These are phyloP conservation scores for Reticulitermes speratus DNA, from an alignment of 1,140 invertebrate genomes.

Conservation along the genomic window DNA sequence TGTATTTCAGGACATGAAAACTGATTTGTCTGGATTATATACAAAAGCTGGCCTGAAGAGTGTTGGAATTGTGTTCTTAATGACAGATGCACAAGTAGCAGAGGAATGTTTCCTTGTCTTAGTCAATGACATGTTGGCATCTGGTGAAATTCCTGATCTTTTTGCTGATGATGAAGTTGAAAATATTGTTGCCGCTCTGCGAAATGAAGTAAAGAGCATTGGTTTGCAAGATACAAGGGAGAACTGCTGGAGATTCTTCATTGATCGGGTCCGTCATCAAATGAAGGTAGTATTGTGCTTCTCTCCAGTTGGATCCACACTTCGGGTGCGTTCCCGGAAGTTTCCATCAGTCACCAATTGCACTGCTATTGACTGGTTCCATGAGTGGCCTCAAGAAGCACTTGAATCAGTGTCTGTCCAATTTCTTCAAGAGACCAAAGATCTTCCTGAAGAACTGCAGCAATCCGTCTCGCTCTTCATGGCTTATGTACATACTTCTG, in stretches of 20 bases:
- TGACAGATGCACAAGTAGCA: conserved; percentile 91
- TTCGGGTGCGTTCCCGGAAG: conserved; percentile 81
- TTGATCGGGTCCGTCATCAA: conserved; percentile 77
- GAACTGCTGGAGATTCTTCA: conserved; percentile 95
- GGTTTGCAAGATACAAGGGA: conserved; percentile 85
- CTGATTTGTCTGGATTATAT: conserved; percentile 80
- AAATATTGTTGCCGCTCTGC: conserved; percentile 76
- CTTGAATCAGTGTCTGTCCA: conserved; percentile 82
- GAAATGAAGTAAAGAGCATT: conserved; percentile 81
- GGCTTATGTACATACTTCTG: conserved; percentile 85
- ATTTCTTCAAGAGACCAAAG: conserved; percentile 75
- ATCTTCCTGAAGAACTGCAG: conserved; percentile 59
- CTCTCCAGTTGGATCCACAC: conserved; percentile 84
- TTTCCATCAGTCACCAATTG: conserved; percentile 95
- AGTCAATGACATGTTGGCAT: conserved; percentile 91
- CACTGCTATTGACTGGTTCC: conserved; percentile 93
- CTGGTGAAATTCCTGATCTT: conserved; percentile 90
- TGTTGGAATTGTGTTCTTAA: conserved; percentile 83
- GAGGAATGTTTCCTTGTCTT: conserved; percentile 90
- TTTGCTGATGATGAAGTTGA: conserved; percentile 90
- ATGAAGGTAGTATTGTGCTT: conserved; percentile 87
- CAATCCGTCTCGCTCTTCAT: conserved; percentile 80
- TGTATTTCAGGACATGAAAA: conserved; percentile 66
- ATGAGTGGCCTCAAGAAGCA: conserved; percentile 92
- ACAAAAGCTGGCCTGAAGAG: conserved; percentile 85